These are phyloP conservation scores for Anguilla japonica DNA, from an alignment of 2,113 vertebrate genomes.

Conservation along the genomic window DNA sequence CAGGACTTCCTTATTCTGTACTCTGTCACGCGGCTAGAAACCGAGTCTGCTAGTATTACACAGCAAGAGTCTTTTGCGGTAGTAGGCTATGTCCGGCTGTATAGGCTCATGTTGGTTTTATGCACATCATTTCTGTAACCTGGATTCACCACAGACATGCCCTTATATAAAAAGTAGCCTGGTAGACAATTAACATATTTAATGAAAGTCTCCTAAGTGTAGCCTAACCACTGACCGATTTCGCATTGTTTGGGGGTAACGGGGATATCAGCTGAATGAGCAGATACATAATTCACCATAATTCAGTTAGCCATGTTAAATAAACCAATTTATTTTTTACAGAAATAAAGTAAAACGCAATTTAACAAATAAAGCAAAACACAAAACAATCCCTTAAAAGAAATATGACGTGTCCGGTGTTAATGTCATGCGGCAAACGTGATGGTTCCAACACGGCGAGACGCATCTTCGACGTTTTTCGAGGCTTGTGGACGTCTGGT, in stretches of 20 bases:
- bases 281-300: neutral
- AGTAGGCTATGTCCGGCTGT: neutral
- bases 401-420: neutral
- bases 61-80: constrained; percentile 11
- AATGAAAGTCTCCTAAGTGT: neutral
- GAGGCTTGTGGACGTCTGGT: constrained; percentile 5
- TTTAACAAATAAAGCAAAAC: neutral
- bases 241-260: neutral
- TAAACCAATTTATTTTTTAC: too few relatives aligned
- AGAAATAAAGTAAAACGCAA: neutral
- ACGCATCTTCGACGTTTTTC: neutral
- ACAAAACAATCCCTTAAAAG: neutral
- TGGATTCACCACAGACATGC: neutral
- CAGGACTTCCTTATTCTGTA: neutral
- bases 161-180: too few relatives aligned
- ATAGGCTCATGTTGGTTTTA: neutral
- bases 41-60: constrained; percentile 26
- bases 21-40: constrained; percentile 16
- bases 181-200: neutral
- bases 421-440: constrained; percentile 1
- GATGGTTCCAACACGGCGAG: neutral
- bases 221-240: neutral
- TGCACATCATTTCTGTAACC: neutral
- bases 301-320: neutral
- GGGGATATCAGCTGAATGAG: neutral